Conservation (phyloP, 1,140 invertebrate genomes). For the Lordiphosa mommai region DNA sequence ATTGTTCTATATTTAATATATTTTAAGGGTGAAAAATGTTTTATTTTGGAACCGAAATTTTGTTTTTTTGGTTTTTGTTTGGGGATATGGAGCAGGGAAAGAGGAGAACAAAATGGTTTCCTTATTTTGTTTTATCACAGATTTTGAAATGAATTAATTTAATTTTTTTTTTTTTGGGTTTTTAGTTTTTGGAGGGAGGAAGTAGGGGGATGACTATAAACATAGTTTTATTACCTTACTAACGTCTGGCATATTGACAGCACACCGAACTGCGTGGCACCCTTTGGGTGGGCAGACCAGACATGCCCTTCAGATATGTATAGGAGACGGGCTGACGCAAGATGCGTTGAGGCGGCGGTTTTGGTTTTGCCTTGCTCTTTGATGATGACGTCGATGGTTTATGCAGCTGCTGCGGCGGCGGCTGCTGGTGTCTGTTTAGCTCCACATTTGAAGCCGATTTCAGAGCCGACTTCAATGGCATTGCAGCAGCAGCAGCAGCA, state of each 20-base stretch:
- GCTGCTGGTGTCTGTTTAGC: conserved; percentile 47
- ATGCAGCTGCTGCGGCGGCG: conserved; percentile 13
- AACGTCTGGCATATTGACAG: conserved; percentile 76
- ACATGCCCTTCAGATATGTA: conserved; percentile 88
- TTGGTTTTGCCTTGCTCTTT: conserved; percentile 72
- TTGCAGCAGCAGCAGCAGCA: conserved; percentile 12
- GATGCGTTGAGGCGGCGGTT: conserved; percentile 85
- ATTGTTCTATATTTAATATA: conserved; percentile 14
- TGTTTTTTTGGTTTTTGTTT: conserved; percentile 13
- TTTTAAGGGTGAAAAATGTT: neutral
- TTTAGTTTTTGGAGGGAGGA: conserved; percentile 17
- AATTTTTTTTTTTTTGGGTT: neutral
- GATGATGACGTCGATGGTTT: conserved; percentile 18
- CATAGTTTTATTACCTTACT: conserved; percentile 10
- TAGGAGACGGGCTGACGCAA: conserved; percentile 87
- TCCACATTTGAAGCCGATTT: conserved; percentile 66
- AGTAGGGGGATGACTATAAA: neutral
- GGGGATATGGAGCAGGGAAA: conserved; percentile 9
- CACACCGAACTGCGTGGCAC: conserved; percentile 83
- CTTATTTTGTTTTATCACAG: conserved; percentile 62
- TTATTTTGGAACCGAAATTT: neutral
- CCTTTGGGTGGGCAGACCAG: conserved; percentile 88
- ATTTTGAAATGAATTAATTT: conserved; percentile 55
- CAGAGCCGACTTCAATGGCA: conserved; percentile 67
- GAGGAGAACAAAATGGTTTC: conserved; percentile 15